Conservation (phyloP, 2,113 vertebrate species). For the Blennius ocellaris region DNA sequence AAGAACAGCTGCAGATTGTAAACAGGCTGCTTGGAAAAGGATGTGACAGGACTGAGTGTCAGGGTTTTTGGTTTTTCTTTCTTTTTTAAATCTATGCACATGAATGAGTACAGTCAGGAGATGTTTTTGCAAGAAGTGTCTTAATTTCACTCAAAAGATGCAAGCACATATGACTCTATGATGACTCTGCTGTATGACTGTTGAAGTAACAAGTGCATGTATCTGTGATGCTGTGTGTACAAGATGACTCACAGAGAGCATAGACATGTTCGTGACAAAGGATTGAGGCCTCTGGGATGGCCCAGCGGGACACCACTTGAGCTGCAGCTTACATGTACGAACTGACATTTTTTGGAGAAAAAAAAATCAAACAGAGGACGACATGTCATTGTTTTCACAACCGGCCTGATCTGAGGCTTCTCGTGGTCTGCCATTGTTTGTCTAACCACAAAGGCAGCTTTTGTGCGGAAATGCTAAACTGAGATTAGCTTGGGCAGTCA, state of each 20-base stretch:
- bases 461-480: conserved; percentile 81
- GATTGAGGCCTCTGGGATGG: conserved; percentile 11
- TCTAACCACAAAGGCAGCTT: conserved; percentile 62
- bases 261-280: not conserved
- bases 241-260: conserved; percentile 12
- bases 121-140: not conserved
- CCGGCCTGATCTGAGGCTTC: conserved; percentile 51
- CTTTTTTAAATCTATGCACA: not conserved
- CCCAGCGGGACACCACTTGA: conserved; percentile 42
- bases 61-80: not conserved
- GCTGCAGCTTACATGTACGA: conserved; percentile 60
- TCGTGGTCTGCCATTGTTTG: conserved; percentile 58
- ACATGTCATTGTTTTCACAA: conserved; percentile 53
- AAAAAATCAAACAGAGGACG: conserved; percentile 29
- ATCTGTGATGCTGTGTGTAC: not conserved
- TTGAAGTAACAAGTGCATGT: too few relatives aligned
- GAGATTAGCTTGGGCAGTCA: conserved; percentile 68
- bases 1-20: conserved; percentile 45
- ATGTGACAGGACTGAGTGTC: conserved; percentile 34
- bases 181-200: too few relatives aligned
- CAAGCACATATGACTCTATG: too few relatives aligned
- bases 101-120: not conserved
- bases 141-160: too few relatives aligned
- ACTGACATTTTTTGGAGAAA: conserved; percentile 39
- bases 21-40: conserved; percentile 20